Evolutionary conservation across 2,113 vertebrate species (phyloP).

Genomic region (Ictidomys tridecemlineatus): DNA sequence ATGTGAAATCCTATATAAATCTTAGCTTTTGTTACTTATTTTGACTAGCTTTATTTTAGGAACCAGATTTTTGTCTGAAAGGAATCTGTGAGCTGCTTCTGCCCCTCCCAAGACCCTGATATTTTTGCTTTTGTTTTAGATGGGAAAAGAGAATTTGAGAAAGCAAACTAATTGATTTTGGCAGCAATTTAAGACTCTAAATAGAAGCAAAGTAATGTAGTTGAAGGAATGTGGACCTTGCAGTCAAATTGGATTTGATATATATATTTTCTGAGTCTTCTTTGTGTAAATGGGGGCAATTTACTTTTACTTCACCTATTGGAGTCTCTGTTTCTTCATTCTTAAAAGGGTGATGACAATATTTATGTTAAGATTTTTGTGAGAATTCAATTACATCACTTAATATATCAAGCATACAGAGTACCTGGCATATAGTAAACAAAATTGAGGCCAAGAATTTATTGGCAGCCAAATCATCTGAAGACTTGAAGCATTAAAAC

Average conservation of each 20-base stretch:
- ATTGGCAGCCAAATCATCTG: not conserved
- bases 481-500: not conserved
- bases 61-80: not conserved
- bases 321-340: not conserved
- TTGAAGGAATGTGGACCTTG: not conserved
- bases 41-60: not conserved
- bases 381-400: not conserved
- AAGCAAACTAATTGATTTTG: not conserved
- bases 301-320: conserved; percentile 31
- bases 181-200: not conserved
- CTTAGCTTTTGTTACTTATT: not conserved
- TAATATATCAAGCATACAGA: not conserved
- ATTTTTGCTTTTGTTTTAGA: not conserved
- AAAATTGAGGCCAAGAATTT: not conserved
- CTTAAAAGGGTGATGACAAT: not conserved
- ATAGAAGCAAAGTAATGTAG: not conserved
- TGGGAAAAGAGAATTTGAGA: conserved; percentile 23
- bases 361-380: not conserved
- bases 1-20: not conserved
- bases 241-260: conserved; percentile 34
- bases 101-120: fast-evolving
- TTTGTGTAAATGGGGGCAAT: not conserved
- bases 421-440: not conserved
- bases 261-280: not conserved
- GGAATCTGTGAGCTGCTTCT: not conserved